Evolutionary conservation across 2,113 vertebrate species (phyloP).

Genomic region (Sialia sialis): DNA sequence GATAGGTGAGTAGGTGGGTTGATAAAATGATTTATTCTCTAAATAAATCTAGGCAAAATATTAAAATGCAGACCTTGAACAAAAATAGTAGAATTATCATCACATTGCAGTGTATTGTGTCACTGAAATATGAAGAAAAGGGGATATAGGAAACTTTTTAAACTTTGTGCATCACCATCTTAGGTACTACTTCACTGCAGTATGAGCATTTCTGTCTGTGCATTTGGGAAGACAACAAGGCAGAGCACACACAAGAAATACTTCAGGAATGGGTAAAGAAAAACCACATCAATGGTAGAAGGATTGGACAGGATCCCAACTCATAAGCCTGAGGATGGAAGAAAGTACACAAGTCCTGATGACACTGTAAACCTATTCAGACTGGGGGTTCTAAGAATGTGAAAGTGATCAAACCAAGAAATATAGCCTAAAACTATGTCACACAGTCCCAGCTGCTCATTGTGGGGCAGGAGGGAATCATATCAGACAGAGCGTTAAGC

Average conservation of each 20-base stretch:
- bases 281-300: not conserved
- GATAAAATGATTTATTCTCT: not conserved
- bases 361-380: not conserved
- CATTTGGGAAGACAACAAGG: not conserved
- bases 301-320: not conserved
- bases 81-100: not conserved
- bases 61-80: not conserved
- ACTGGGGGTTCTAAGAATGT: not conserved
- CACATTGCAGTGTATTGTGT: not conserved
- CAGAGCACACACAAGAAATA: not conserved
- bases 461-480: rapidly evolving
- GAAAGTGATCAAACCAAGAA: not conserved
- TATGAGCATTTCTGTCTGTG: not conserved
- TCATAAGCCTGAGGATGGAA: not conserved
- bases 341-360: not conserved
- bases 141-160: not conserved
- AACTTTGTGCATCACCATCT: not conserved
- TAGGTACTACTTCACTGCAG: not conserved
- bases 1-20: not conserved
- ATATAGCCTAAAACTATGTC: not conserved
- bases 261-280: not conserved
- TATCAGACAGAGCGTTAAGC: not conserved
- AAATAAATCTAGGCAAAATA: not conserved
- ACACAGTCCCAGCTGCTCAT: rapidly evolving
- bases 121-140: not conserved